Evolutionary conservation across 2,797 vertebrate genomes (phyloP).

Genomic region (Arvicola amphibius): DNA sequence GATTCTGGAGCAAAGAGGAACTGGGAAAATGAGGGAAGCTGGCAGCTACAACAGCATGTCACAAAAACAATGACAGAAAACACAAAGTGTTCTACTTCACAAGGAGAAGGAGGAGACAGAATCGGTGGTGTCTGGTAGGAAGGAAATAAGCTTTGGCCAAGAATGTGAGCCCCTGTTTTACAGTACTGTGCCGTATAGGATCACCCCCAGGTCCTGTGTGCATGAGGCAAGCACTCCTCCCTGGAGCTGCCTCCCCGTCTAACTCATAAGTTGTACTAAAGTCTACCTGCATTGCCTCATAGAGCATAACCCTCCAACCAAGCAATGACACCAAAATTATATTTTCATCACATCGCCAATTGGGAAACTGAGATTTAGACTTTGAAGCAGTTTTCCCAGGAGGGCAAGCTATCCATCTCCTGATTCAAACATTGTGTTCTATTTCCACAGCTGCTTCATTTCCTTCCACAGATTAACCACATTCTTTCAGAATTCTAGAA

Average conservation of each 20-base stretch:
- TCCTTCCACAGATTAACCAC: neutral
- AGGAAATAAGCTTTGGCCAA: constrained; percentile 32
- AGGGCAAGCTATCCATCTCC: neutral
- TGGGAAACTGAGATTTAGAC: neutral
- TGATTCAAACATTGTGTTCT: neutral
- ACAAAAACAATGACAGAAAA: constrained; percentile 27
- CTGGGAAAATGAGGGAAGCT: neutral
- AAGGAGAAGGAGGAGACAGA: neutral
- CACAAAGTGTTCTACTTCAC: neutral
- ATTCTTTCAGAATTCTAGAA: neutral
- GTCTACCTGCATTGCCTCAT: neutral
- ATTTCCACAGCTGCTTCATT: neutral
- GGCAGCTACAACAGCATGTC: neutral
- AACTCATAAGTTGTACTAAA: neutral
- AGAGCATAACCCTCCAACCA: neutral
- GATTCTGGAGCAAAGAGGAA: constrained; percentile 30
- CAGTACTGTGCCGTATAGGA: neutral
- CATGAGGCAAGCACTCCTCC: neutral
- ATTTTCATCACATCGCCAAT: neutral
- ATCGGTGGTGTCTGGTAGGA: neutral
- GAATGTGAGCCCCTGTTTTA: neutral
- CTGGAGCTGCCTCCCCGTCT: neutral
- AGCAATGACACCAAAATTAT: neutral
- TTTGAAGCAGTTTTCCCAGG: neutral
- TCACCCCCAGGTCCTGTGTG: neutral